Percentiles rank a stretch among this genome's conserved stretches.
Evolutionary conservation across 2,113 vertebrate genomes (phyloP).

Genomic region (Equus przewalskii): DNA sequence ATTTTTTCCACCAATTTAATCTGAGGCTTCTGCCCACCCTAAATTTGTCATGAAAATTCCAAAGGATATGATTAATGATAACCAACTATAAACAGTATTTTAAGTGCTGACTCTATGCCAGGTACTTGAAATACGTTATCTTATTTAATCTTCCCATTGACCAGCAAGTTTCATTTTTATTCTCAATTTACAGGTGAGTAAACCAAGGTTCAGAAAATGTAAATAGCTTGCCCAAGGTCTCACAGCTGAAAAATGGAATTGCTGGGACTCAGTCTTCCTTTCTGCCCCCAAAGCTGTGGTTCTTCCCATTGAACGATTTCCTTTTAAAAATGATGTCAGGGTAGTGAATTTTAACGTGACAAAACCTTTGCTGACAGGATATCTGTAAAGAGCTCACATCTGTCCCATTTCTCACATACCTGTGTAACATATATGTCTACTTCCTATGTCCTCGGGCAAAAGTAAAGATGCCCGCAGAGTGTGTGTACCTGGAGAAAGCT

Average conservation of each 20-base stretch:
- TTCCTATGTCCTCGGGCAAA: not conserved
- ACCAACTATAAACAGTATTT: not conserved
- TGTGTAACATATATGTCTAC: not conserved
- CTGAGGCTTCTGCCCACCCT: not conserved
- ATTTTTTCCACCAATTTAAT: not conserved
- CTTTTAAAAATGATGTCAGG: not conserved
- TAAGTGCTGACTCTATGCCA: not conserved
- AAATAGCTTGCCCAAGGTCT: not conserved
- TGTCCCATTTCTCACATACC: not conserved
- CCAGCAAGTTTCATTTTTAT: not conserved
- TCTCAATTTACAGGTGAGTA: not conserved
- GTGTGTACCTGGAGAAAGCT: no score
- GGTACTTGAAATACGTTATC: not conserved
- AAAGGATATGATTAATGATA: not conserved
- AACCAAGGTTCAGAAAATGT: not conserved
- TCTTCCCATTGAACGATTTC: not conserved
- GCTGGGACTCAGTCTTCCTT: not conserved
- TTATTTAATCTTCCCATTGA: not conserved
- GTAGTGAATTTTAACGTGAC: not conserved
- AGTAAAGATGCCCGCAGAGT: not conserved
- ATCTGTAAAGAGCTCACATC: not conserved
- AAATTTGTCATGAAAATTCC: conserved; percentile 34
- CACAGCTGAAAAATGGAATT: not conserved
- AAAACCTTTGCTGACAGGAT: not conserved
- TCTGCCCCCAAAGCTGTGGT: not conserved